Evolutionary conservation across 2,797 vertebrate species (phyloP), one percentile per base, ranked within the genome.

Genomic region (Trichosurus vulpecula): DNA sequence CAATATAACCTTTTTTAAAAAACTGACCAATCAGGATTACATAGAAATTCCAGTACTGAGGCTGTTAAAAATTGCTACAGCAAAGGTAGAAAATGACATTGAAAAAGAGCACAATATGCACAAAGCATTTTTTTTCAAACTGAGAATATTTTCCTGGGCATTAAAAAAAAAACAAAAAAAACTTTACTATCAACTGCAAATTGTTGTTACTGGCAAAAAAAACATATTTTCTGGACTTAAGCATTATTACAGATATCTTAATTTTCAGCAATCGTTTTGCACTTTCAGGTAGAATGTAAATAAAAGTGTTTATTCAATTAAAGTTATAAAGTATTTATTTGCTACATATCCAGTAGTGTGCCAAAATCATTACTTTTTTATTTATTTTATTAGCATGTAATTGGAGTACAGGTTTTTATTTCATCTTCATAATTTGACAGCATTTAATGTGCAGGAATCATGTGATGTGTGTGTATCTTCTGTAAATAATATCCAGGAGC

Each of bases 341-440:
- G 97, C 97, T 98, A 97, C 98, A 96, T 98, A 96, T 97, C 97
- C 97, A 97, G 97, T 97, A 98, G 98, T 98, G 98, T 99, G 99
- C 99, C 99, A 99, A 99, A 98, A 99, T 98, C 98, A 98, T 98
- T 98, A 95, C 97, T 96, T 97, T 87, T 98, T 98, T 99, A 99
- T 99, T 99, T 99, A 99, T 99, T 99, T 98, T 98, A 98, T 98
- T 98, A 98, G 99, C 99, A 99, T 99, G 99, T 98, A 98, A 98
- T 95, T 94, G 97, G 96, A 98, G 98, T 97, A 97, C 97, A 98
- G 97, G 98, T 98, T 98, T 97, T 97, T 95, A 97, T 98, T 96
- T 97, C 98, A 97, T 98, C 98, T 98, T 98, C 98, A 97, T 93
- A 97, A 90, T 98, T 98, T 95, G 94, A 99, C 97, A 98, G 98